Percentiles rank a stretch among this genome's conserved stretches.
Conservation (phyloP, 2,888 invertebrate genomes). For the Elmis aenea region DNA sequence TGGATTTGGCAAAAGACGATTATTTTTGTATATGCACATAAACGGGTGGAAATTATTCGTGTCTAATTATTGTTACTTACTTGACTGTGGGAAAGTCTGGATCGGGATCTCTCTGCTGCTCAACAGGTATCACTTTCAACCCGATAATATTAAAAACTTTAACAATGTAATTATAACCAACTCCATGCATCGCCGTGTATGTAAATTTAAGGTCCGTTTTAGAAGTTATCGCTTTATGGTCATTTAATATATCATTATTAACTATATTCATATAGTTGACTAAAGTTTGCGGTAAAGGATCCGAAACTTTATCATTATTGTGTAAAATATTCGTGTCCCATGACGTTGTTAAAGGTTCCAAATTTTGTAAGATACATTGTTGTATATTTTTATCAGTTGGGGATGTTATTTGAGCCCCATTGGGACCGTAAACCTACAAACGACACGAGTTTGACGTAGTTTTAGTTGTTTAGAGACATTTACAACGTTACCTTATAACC, state of each 20-base stretch:
- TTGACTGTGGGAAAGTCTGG: conserved; percentile 96
- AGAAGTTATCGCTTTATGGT: conserved; percentile 52
- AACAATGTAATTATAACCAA: conserved; percentile 75
- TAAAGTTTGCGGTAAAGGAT: conserved; percentile 68
- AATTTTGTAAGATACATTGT: conserved; percentile 66
- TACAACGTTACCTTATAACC: conserved; percentile 74
- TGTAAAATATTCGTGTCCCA: conserved; percentile 70
- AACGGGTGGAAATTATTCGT: neutral
- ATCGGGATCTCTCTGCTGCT: conserved; percentile 80
- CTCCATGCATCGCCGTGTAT: conserved; percentile 98
- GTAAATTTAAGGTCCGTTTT: conserved; percentile 62
- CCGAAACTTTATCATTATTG: conserved; percentile 47
- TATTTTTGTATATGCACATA: neutral
- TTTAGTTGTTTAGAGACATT: neutral
- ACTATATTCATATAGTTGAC: conserved; percentile 63
- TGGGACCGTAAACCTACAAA: conserved; percentile 82
- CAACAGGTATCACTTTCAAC: conserved; percentile 65
- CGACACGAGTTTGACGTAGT: conserved; percentile 2
- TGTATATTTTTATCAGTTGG: conserved; percentile 90
- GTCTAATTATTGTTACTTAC: conserved; percentile 27
- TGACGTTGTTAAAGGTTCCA: conserved; percentile 70
- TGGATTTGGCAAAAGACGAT: neutral
- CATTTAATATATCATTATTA: conserved; percentile 50
- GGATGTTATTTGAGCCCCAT: conserved; percentile 90
- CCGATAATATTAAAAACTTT: conserved; percentile 70